Evolutionary conservation across 2,113 vertebrate genomes (phyloP), one percentile per base, ranked within the genome.

Genomic region (Galbula dea): DNA sequence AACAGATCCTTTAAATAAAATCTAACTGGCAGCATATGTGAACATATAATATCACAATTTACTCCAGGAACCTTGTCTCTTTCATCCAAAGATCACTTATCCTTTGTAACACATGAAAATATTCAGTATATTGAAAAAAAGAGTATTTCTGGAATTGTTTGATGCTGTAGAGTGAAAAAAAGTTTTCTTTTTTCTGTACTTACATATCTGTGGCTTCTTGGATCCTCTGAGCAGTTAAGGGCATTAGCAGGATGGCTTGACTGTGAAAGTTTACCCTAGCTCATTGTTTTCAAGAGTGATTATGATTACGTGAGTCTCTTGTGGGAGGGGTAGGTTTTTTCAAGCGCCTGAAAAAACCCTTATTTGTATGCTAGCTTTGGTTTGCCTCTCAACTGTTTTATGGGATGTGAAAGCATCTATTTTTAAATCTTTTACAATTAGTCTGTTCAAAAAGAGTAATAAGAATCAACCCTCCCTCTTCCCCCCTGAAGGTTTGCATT

Each of bases 321-420:
- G 98, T 97, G 96, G 97, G 97, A 88, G 89, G 94, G 78, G 93
- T 86, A 81, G 83, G n/a, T 91, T 91, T 92, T 93, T 83, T 82
- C 71, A 82, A 95, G 83, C 82, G 81, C 92, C 87, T 94, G 27
- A 83, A 96, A 94, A 43, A 51, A 2, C 36, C 36, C 20, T 37
- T 29, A 67, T 94, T 83, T 73, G 78, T 92, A 58, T 63, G 81
- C 88, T 65, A 39, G 23, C 66, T 65, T 89, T 86, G 74, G 94
- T 92, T 93, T 94, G 81, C 77, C 94, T 81, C 75, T 80, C n/a
- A 83, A 17, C 49, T n/a, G 61, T 93, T 94, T 95, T 93, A 95
- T 96, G 71, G 97, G 97, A 98, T 98, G 95, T 98, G 97, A 98
- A 96, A 98, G 85, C 66, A n/a, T 73, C 97, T 97, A 87, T 91